Percentiles rank a stretch among this genome's conserved stretches.
phyloP scores from a whole-genome alignment of 2,888 invertebrate genomes.

The Agapetus fuscipes region DNA sequence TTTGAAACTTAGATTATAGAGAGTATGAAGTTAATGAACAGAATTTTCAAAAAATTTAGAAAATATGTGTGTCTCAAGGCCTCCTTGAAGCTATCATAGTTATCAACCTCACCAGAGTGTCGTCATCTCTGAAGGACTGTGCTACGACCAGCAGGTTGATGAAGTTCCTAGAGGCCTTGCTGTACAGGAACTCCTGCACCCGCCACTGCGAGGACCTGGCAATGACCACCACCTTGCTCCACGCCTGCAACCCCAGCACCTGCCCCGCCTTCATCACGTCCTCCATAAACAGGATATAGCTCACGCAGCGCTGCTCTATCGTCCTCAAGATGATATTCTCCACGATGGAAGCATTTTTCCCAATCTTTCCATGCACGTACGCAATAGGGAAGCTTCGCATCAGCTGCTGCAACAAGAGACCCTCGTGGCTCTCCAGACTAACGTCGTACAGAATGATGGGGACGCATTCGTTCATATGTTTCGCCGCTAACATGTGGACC shows the following conservation, averaged over 20 bases:
- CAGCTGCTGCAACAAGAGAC: slow-evolving; percentile 46
- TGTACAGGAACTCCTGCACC: slow-evolving; percentile 58
- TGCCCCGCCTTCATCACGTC: slow-evolving; percentile 50
- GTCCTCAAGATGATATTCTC: slow-evolving; percentile 37
- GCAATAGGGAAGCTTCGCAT: slow-evolving; percentile 47
- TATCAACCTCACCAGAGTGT: slow-evolving; percentile 32
- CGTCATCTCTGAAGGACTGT: slow-evolving; percentile 49
- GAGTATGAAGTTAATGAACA: not conserved
- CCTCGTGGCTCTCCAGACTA: slow-evolving; percentile 45
- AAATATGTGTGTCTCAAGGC: not conserved
- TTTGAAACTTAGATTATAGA: too few species aligned
- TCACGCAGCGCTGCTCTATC: slow-evolving; percentile 43
- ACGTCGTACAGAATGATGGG: slow-evolving; percentile 59
- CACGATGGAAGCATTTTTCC: slow-evolving; percentile 36
- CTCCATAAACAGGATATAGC: slow-evolving; percentile 57
- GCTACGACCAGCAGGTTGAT: slow-evolving; percentile 61
- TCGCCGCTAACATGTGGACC: slow-evolving; percentile 47
- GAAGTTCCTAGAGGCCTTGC: slow-evolving; percentile 52
- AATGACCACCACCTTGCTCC: slow-evolving; percentile 55
- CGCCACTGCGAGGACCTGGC: slow-evolving; percentile 67
- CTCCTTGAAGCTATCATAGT: not conserved
- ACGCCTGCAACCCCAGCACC: slow-evolving; percentile 52
- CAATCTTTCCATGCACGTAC: slow-evolving; percentile 53
- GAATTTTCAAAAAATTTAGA: not conserved
- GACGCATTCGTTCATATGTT: slow-evolving; percentile 54